Conservation (phyloP, 2,113 vertebrate genomes). For the Plotosus lineatus region DNA sequence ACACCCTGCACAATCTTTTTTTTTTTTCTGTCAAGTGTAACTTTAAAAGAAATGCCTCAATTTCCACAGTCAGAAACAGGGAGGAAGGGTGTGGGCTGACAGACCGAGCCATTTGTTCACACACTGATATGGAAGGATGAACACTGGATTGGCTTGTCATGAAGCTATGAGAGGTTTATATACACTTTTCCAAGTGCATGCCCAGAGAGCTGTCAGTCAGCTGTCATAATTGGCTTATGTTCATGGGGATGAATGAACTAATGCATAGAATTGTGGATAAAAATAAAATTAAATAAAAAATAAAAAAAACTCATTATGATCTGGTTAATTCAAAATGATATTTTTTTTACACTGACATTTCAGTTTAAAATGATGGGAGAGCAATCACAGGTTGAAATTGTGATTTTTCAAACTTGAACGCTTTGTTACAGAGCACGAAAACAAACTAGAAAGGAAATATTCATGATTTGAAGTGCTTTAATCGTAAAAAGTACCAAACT, state of each 20-base stretch:
- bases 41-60: constrained; percentile 34
- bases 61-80: constrained; percentile 13
- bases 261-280: neutral
- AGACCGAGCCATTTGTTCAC: neutral
- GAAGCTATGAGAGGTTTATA: constrained; percentile 6
- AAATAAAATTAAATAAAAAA: neutral
- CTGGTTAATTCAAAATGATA: neutral
- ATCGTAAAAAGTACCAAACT: neutral
- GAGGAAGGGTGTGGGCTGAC: neutral
- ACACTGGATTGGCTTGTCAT: constrained; percentile 21
- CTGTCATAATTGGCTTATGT: neutral
- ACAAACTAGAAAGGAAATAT: neutral
- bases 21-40: constrained; percentile 15
- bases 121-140: constrained; percentile 20
- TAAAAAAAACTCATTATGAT: neutral
- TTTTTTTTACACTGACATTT: neutral
- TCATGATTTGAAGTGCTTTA: neutral
- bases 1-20: constrained; percentile 6
- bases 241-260: neutral
- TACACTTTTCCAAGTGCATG: neutral
- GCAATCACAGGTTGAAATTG: neutral
- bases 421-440: neutral
- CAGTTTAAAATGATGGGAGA: neutral
- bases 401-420: too few relatives aligned
- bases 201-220: neutral